Base-by-base conservation (phyloP, 2,113 vertebrate species). In the Nothocercus julius region DNA sequence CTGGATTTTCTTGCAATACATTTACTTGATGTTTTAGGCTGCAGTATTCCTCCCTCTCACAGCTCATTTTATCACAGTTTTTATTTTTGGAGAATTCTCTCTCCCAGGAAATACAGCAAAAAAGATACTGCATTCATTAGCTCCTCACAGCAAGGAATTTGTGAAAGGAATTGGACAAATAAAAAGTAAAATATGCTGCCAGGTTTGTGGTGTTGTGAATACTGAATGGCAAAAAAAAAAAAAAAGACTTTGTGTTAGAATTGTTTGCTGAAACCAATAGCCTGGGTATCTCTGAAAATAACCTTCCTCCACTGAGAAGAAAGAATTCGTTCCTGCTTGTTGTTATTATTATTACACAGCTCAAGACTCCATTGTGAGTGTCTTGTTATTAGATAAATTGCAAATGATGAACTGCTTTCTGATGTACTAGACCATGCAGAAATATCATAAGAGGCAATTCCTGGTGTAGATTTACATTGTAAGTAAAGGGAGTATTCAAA, bases 201-300 rank as follows among this genome's bases (percentile, higher is more conserved):
- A 72, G 56, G 45, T 79, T 85, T 1, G 2, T 68, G 44, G 1
- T 11, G 24, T 36, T 75, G 24, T 0, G 2, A 92, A 70, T 62
- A 89, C 5, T 38, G 38, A 87, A 87, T 58, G 78, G 47, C 19
- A 62, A 86, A 70, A 51, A 68, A 18, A 44, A 17, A 66, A 86
- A 74, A 56, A 68, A 13, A 32, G 44, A 21, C 9, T 82, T 64
- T 62, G 25, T 40, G 45, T 77, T 69, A 80, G 72, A 85, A 85
- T 54, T 62, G 54, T 62, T 87, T 85, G 38, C 64, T 91, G 61
- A 56, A 76, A 22, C 7, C 38, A 53, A n/a, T 42, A 0, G 0
- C 70, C 30, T 62, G 53, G 92, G 32, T 44, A 69, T 72, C 74
- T 69, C 89, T 80, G 91, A 76, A 89, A 89, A 89, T 9, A 91